Evolutionary conservation across 2,113 vertebrate species (phyloP).

Genomic region (Neogobius melanostomus): DNA sequence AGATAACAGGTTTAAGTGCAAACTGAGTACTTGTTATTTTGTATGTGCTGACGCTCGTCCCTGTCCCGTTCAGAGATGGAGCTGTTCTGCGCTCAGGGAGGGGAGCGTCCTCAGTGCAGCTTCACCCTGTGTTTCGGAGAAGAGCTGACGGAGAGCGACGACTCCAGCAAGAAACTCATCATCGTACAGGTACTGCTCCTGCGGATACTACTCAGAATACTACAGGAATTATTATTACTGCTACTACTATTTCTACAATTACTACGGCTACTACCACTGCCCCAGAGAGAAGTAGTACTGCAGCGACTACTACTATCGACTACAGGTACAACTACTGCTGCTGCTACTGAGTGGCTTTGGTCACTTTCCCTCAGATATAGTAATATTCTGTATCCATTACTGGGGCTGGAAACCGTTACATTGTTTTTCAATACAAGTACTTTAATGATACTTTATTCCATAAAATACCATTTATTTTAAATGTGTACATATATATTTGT

Average conservation of each 20-base stretch:
- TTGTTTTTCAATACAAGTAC: too few species aligned
- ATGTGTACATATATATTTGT: too few species aligned
- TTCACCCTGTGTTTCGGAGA: constrained; percentile 85
- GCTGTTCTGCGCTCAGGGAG: constrained; percentile 58
- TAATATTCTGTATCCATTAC: too few species aligned
- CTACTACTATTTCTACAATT: neutral
- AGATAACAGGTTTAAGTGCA: too few species aligned
- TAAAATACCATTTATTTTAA: too few species aligned
- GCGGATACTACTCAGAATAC: too few species aligned
- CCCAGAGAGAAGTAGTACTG: neutral
- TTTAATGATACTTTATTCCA: too few species aligned
- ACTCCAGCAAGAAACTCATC: constrained; percentile 72
- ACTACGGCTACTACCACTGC: neutral
- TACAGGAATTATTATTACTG: neutral
- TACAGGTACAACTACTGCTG: neutral
- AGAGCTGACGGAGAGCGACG: constrained; percentile 59
- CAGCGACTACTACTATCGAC: neutral
- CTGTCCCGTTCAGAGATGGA: constrained; percentile 71
- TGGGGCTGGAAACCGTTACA: too few species aligned
- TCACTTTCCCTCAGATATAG: too few species aligned
- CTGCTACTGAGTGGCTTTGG: too few species aligned
- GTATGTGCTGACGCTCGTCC: too few species aligned
- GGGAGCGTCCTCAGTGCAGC: constrained; percentile 70
- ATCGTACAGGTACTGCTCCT: constrained; percentile 75
- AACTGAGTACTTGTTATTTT: too few species aligned